Conservation (phyloP, 2,888 invertebrate genomes). For the Acrobasis consociella region DNA sequence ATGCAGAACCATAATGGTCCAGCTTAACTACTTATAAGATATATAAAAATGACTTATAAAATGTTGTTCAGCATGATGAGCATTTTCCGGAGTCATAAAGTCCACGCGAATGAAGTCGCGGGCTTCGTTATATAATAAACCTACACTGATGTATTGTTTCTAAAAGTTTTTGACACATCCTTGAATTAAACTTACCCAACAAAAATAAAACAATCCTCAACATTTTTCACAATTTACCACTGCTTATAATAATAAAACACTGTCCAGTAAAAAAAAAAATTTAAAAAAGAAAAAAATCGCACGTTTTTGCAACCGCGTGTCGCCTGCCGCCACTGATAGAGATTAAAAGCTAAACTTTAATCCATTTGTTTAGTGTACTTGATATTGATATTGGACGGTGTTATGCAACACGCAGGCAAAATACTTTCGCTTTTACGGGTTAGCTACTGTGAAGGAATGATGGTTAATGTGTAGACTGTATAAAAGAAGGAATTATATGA, state of each 20-base stretch:
- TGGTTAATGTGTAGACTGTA: too few relatives aligned
- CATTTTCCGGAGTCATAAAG: too few relatives aligned
- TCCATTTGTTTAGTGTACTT: constrained; percentile 17
- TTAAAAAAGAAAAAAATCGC: constrained; percentile 4
- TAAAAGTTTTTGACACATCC: too few relatives aligned
- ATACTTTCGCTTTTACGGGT: neutral
- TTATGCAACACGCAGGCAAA: neutral
- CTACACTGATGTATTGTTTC: too few relatives aligned
- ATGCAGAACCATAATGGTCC: too few relatives aligned
- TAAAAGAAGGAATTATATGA: too few relatives aligned
- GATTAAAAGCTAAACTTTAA: constrained; percentile 22
- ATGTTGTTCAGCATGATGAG: too few relatives aligned
- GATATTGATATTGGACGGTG: constrained; percentile 14
- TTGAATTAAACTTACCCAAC: constrained; percentile 49
- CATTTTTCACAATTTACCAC: constrained; percentile 43
- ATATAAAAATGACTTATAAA: too few relatives aligned
- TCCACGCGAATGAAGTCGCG: too few relatives aligned
- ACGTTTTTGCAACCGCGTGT: constrained; percentile 13
- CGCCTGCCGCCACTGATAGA: neutral
- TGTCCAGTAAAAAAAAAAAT: constrained; percentile 20
- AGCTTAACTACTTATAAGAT: too few relatives aligned
- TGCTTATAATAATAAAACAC: constrained; percentile 28
- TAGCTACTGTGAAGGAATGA: neutral
- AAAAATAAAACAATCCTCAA: constrained; percentile 49
- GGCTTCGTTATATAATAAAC: too few relatives aligned